Evolutionary conservation across 2,797 vertebrate species (phyloP).

Genomic region (Paratrypauchen microcephalus): DNA sequence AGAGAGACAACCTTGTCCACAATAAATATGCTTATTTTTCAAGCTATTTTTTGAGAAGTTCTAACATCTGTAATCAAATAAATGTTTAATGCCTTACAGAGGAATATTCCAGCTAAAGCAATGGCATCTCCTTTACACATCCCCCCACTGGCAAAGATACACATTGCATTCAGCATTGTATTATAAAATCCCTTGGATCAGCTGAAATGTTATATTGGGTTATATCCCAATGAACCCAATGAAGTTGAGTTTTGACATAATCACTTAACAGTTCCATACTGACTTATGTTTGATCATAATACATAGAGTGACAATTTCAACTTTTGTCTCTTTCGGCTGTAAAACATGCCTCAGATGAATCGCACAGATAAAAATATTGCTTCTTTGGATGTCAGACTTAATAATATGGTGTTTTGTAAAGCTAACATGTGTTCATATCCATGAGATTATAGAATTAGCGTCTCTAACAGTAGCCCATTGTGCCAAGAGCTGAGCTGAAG

Average conservation of each 20-base stretch:
- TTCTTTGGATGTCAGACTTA: conserved; percentile 63
- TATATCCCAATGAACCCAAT: not conserved
- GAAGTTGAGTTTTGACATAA: not conserved
- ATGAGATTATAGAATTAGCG: conserved; percentile 68
- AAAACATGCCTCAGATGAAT: conserved; percentile 33
- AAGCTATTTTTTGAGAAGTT: too few relatives aligned
- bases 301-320: conserved; percentile 8
- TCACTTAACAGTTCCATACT: not conserved
- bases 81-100: too few relatives aligned
- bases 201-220: not conserved
- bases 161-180: not conserved
- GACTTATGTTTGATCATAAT: conserved; percentile 30
- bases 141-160: not conserved
- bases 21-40: too few relatives aligned
- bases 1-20: too few relatives aligned
- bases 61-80: too few relatives aligned
- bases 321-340: conserved; percentile 26
- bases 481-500: conserved; percentile 44
- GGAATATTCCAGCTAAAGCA: too few relatives aligned
- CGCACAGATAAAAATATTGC: conserved; percentile 16
- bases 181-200: too few relatives aligned
- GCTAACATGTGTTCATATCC: conserved; percentile 60
- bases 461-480: conserved; percentile 52
- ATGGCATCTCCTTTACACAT: too few relatives aligned
- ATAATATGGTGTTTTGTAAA: conserved; percentile 61